These are phyloP conservation scores for Electrona antarctica DNA, from an alignment of 2,113 vertebrate genomes.

Conservation along the genomic window DNA sequence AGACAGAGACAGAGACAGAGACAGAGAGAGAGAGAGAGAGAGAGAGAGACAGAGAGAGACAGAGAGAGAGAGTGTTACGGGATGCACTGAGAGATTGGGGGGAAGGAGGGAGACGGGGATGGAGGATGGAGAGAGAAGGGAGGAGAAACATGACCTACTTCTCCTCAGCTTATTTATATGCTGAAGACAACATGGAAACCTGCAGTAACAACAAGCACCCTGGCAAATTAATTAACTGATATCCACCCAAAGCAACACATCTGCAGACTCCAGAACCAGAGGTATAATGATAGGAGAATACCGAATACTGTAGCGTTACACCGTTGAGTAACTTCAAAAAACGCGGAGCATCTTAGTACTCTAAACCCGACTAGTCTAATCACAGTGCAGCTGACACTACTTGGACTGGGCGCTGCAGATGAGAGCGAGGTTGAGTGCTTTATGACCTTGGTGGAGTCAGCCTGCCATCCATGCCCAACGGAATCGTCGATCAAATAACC, in stretches of 20 bases:
- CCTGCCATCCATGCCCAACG: not conserved
- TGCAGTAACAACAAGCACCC: slow-evolving; percentile 37
- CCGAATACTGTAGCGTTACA: too few relatives aligned
- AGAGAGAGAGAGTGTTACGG: slow-evolving; percentile 5
- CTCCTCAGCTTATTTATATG: slow-evolving; percentile 65
- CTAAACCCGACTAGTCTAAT: too few relatives aligned
- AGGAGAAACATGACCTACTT: slow-evolving; percentile 72
- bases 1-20: slow-evolving; percentile 18
- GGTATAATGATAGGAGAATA: too few relatives aligned
- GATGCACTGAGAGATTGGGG: not conserved
- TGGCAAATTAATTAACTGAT: not conserved
- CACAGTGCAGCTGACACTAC: not conserved
- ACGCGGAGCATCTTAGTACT: too few relatives aligned
- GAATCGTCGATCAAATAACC: not conserved
- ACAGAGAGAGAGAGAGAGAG: slow-evolving; percentile 10
- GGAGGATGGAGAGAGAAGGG: slow-evolving; percentile 6
- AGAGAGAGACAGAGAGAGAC: not conserved
- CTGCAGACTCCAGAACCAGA: not conserved
- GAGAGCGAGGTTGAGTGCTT: not conserved
- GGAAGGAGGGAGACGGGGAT: slow-evolving; percentile 11
- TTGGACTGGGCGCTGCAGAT: not conserved
- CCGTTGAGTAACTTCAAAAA: too few relatives aligned
- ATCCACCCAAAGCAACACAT: not conserved
- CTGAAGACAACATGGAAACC: slow-evolving; percentile 47
- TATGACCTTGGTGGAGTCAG: not conserved